phyloP scores from a whole-genome alignment of 2,888 invertebrate genomes.

The Pyrrhosoma nymphula region DNA sequence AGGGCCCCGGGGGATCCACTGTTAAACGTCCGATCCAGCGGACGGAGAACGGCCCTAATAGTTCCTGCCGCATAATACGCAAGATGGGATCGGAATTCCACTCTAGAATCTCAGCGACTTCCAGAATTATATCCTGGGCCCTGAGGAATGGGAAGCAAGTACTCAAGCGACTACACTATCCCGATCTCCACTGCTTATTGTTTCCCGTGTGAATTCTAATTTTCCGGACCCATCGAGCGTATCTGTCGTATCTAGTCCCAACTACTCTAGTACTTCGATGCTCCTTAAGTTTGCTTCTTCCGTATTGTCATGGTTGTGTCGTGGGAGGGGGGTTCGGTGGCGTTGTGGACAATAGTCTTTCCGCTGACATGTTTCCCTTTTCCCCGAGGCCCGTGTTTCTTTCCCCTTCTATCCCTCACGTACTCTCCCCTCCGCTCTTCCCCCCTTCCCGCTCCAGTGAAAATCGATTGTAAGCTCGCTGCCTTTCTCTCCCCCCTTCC shows the following conservation, averaged over 20 bases:
- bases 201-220: neutral
- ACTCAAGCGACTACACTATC: no score
- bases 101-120: no score
- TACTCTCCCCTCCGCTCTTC: neutral
- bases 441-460: neutral
- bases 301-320: no score
- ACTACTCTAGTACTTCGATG: neutral
- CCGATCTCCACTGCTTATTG: neutral
- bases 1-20: no score
- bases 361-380: conserved; percentile 40
- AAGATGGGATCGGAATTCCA: no score
- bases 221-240: neutral
- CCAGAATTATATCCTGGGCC: no score
- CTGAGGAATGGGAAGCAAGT: no score
- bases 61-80: no score
- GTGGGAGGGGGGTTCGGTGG: no score
- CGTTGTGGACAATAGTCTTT: neutral
- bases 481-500: neutral
- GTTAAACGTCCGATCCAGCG: no score
- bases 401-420: neutral
- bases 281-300: neutral
- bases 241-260: neutral
- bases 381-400: neutral
- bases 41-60: no score
- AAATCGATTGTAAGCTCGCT: conserved; percentile 12